These are phyloP conservation scores for Actinia equina DNA, from an alignment of 64 coral and sea anemone species.

Conservation along the genomic window DNA sequence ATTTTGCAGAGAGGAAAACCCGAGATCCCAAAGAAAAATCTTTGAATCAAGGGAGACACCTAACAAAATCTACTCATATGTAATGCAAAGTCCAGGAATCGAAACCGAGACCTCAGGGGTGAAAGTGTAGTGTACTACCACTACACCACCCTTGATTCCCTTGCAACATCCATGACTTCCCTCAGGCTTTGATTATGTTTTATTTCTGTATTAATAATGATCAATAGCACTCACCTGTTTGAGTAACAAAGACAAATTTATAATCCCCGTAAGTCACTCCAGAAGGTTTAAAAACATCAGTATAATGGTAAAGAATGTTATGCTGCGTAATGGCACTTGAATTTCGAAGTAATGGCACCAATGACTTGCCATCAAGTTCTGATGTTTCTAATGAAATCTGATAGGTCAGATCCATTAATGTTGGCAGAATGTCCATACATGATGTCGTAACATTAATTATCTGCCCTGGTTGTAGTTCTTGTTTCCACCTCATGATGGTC, in stretches of 20 bases:
- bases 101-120: no score
- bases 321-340: slow-evolving; percentile 45
- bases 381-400: slow-evolving; percentile 20
- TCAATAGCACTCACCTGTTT: slow-evolving; percentile 37
- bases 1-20: no score
- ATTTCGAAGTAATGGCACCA: slow-evolving; percentile 59
- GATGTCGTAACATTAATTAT: slow-evolving; percentile 59
- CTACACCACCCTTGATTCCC: no score
- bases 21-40: no score
- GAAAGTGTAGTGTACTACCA: no score
- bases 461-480: slow-evolving; percentile 12
- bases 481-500: slow-evolving; percentile 70
- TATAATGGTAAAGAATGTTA: slow-evolving; percentile 75
- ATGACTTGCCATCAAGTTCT: slow-evolving; percentile 58
- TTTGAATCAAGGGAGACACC: no score
- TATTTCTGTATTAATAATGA: neutral
- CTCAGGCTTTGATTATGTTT: no score
- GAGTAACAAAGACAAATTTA: slow-evolving; percentile 60
- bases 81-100: no score
- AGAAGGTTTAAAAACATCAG: slow-evolving; percentile 70
- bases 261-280: slow-evolving; percentile 56
- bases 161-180: no score
- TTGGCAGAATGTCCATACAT: slow-evolving; percentile 76
- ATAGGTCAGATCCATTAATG: slow-evolving; percentile 60
- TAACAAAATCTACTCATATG: no score